Evolutionary conservation across 2,113 vertebrate genomes (phyloP).

Genomic region (Prolemur simus): DNA sequence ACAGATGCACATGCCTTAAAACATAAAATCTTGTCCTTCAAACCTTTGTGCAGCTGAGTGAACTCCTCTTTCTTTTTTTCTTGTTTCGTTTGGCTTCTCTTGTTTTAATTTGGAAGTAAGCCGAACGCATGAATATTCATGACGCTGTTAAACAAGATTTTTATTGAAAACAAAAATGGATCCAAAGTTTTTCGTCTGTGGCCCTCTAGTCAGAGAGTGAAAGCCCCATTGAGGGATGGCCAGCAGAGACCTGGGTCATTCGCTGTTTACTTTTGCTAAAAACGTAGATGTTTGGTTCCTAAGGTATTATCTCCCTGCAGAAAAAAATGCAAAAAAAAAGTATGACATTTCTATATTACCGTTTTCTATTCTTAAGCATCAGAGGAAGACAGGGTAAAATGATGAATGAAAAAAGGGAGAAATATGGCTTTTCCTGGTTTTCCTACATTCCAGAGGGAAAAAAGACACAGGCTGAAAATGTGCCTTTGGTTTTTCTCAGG

Average conservation of each 20-base stretch:
- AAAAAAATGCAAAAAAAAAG: neutral
- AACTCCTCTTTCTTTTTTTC: constrained; percentile 28
- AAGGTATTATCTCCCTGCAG: neutral
- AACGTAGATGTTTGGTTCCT: neutral
- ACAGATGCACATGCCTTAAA: neutral
- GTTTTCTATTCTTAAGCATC: neutral
- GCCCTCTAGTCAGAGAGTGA: constrained; percentile 25
- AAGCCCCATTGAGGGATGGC: constrained; percentile 59
- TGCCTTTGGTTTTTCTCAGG: neutral
- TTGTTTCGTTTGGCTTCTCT: constrained; percentile 65
- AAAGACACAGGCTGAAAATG: neutral
- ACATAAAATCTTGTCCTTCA: constrained; percentile 48
- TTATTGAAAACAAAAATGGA: constrained; percentile 80
- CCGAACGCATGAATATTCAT: constrained; percentile 80
- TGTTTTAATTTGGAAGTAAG: constrained; percentile 69
- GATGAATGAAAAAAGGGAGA: accelerated
- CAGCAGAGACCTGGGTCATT: constrained; percentile 7
- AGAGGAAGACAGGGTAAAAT: neutral
- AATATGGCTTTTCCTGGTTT: accelerated
- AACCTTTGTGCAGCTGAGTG: constrained; percentile 59
- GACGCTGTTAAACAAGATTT: constrained; percentile 79
- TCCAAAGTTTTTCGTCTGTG: constrained; percentile 73
- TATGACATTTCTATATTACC: neutral
- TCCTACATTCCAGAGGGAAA: neutral
- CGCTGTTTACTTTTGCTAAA: neutral